Base-by-base conservation (phyloP, 2,113 vertebrate species). In the Neomonachus schauinslandi region DNA sequence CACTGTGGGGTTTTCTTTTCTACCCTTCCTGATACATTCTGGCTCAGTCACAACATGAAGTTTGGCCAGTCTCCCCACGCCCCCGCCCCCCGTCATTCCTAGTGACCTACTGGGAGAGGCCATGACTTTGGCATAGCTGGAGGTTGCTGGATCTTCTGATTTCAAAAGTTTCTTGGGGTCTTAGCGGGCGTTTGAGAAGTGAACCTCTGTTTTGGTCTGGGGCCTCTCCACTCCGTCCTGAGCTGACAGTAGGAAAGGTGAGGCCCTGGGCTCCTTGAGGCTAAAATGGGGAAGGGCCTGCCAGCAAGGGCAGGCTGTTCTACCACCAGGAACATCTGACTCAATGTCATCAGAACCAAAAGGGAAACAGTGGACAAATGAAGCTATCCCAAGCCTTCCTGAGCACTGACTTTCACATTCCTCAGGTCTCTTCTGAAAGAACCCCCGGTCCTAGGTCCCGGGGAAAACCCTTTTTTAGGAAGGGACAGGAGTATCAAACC, bases 331-430 rank as follows among this genome's bases (percentile, higher is more conserved):
- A 31, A 49, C 18, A 53, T 1, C 82, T 16, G n/a, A 22, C 42
- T 16, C n/a, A 12, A 36, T 14, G 36, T 88, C 46, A 24, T 8
- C 33, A 36, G 55, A 4, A 63, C 46, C 39, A 15, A 6, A 36
- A 12, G 21, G 21, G 57, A 22, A 39, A 72, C 42, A 19, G 15
- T 1, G 7, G 53, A 65, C 53, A 65, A 5, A 36, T 5, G 14
- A 14, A 8, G 24, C 46, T 15, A 21, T 13, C 28, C 4, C 28
- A 18, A 2, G 83, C 14, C 36, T 57, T 55, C 55, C 7, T 10
- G 10, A 31, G 53, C 55, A 12, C 16, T 5, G 19, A 12, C n/a
- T 63, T 24, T 26, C 19, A 13, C 0, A 31, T 1, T 2, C 33
- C 6, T 65, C 46, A 2, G 33, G 46, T 39, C 14, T 46, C 36